A percentile compares a stretch with the other conserved stretches of the same genome.
These are phyloP conservation scores for Congeria kusceri DNA, from an alignment of 2,888 invertebrate genomes.

Conservation along the genomic window DNA sequence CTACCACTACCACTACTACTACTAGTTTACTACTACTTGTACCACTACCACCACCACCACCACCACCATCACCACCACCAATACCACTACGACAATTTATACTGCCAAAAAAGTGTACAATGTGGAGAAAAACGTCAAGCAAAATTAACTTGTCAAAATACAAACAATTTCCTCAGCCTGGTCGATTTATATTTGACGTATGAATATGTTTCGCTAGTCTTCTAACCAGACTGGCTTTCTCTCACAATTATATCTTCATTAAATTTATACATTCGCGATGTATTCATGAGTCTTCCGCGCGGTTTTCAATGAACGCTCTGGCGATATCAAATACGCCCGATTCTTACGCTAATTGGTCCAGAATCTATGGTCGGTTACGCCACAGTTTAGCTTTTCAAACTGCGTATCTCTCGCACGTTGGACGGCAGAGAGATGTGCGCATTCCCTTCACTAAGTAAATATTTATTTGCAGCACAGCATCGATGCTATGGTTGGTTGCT, in stretches of 20 bases:
- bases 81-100: no score
- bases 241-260: slow-evolving; percentile 14
- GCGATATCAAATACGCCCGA: slow-evolving; percentile 22
- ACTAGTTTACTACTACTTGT: no score
- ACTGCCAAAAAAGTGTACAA: no score
- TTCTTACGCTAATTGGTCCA: slow-evolving; percentile 31
- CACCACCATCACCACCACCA: no score
- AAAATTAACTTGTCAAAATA: background rate
- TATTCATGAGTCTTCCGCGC: slow-evolving; percentile 38
- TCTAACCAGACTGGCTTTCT: background rate
- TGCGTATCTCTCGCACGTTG: no score
- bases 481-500: no score
- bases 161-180: background rate
- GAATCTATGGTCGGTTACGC: slow-evolving; percentile 35
- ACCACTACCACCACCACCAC: no score
- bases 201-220: background rate
- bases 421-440: no score
- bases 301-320: slow-evolving; percentile 40
- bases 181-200: background rate
- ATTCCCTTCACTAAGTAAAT: no score
- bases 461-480: no score
- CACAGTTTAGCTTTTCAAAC: slow-evolving; percentile 2
- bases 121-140: no score
- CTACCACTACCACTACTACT: no score
- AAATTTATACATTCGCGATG: slow-evolving; percentile 35